Percentiles rank a stretch among this genome's conserved stretches.
These are phyloP conservation scores for Microcebus lehilahytsara DNA, from an alignment of 2,113 vertebrate species.

Conservation along the genomic window DNA sequence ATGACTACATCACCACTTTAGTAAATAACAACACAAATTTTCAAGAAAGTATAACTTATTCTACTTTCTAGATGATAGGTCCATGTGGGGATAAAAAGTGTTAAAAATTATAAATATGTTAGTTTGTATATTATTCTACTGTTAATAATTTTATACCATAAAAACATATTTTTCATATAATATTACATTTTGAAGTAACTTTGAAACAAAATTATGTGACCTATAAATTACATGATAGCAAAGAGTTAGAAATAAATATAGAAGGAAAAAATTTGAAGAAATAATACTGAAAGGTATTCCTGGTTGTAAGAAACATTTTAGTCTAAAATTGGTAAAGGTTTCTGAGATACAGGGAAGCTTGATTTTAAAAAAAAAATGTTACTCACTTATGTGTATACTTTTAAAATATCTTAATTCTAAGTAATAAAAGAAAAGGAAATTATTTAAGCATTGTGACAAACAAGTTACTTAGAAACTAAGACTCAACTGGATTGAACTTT, in stretches of 20 bases:
- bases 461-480: neutral
- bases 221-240: neutral
- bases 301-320: neutral
- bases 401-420: constrained; percentile 21
- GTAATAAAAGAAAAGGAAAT: neutral
- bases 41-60: neutral
- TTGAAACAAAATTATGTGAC: neutral
- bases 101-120: neutral
- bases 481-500: neutral
- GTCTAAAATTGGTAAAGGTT: neutral
- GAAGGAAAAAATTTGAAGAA: neutral
- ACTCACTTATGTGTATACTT: neutral
- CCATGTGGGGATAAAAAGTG: neutral
- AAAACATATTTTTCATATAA: neutral
- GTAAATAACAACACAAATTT: neutral
- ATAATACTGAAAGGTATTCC: neutral
- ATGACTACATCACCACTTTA: neutral
- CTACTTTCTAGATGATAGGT: neutral
- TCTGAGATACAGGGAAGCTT: neutral
- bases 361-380: neutral
- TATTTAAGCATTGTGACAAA: constrained; percentile 4
- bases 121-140: neutral
- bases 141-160: neutral
- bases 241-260: neutral
- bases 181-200: neutral